phyloP scores from a whole-genome alignment of 2,797 vertebrate species.

The Myotis daubentonii region DNA sequence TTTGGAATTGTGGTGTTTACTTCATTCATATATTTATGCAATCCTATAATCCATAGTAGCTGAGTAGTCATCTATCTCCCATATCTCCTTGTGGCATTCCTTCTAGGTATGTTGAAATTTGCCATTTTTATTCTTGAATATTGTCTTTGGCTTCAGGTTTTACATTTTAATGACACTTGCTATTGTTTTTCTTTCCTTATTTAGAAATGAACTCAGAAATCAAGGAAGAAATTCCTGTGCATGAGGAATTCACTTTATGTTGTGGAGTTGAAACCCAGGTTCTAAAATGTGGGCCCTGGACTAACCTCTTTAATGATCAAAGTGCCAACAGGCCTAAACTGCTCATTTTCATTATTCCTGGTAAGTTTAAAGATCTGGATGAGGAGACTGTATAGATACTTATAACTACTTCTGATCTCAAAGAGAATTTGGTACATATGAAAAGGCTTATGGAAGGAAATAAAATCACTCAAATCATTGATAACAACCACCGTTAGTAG shows the following conservation, averaged over 20 bases:
- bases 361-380: conserved; percentile 83
- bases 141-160: conserved; percentile 40
- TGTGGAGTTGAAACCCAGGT: conserved; percentile 91
- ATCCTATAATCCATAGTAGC: neutral
- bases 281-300: conserved; percentile 90
- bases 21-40: neutral
- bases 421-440: neutral
- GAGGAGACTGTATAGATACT: neutral
- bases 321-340: conserved; percentile 83
- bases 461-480: neutral
- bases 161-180: neutral
- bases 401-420: neutral
- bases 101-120: conserved; percentile 19
- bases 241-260: conserved; percentile 91
- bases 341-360: conserved; percentile 92
- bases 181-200: conserved; percentile 34
- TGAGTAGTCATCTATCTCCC: neutral
- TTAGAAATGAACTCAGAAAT: conserved; percentile 83
- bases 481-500: neutral
- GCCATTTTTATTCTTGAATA: neutral
- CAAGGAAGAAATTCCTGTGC: conserved; percentile 82
- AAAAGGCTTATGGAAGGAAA: neutral
- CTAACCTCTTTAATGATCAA: conserved; percentile 83
- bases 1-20: neutral
- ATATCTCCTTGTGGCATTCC: neutral